Percentiles rank a stretch among this genome's conserved stretches.
Conservation (phyloP, 1,140 invertebrate genomes). For the Ceratoteleas bidentatus region DNA sequence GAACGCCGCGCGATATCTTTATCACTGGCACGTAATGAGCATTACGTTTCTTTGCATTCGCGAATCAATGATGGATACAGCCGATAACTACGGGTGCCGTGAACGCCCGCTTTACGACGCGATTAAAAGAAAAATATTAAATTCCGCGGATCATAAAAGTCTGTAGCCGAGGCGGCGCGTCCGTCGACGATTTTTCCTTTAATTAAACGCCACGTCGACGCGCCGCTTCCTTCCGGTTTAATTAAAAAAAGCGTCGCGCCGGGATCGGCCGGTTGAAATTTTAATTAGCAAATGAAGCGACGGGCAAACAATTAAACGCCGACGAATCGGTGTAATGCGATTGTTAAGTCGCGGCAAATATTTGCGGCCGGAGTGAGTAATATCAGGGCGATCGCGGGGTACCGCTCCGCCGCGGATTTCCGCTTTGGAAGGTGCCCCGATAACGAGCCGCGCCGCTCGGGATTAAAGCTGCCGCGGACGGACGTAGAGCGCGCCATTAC, state of each 20-base stretch:
- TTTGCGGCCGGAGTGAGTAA: conserved; percentile 29
- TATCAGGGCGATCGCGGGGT: conserved; percentile 24
- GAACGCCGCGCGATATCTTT: conserved; percentile 17
- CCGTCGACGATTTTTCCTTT: conserved; percentile 28
- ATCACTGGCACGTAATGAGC: conserved; percentile 45
- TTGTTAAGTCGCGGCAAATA: conserved; percentile 42
- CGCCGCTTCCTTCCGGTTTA: conserved; percentile 30
- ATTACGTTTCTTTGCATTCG: conserved; percentile 15
- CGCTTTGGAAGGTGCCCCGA: conserved; percentile 43
- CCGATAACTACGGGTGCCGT: conserved; percentile 31
- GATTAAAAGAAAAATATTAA: conserved; percentile 59
- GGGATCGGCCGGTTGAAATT: conserved; percentile 12
- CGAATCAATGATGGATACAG: conserved; percentile 38
- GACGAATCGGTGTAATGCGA: conserved; percentile 20
- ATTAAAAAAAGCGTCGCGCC: conserved; percentile 22
- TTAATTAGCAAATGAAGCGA: conserved; percentile 47
- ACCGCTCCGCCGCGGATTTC: conserved; percentile 26
- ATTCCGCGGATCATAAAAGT: conserved; percentile 46
- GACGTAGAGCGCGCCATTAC: conserved; percentile 45
- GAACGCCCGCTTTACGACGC: conserved; percentile 41
- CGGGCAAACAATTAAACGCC: conserved; percentile 29
- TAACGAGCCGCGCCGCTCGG: conserved; percentile 41
- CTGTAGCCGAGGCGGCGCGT: conserved; percentile 27
- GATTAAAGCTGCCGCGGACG: conserved; percentile 56
- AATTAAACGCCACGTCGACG: conserved; percentile 45